A percentile compares a stretch with the other conserved stretches of the same genome.
These are phyloP conservation scores for Galeruca laticollis DNA, from an alignment of 2,888 invertebrate genomes.

Conservation along the genomic window DNA sequence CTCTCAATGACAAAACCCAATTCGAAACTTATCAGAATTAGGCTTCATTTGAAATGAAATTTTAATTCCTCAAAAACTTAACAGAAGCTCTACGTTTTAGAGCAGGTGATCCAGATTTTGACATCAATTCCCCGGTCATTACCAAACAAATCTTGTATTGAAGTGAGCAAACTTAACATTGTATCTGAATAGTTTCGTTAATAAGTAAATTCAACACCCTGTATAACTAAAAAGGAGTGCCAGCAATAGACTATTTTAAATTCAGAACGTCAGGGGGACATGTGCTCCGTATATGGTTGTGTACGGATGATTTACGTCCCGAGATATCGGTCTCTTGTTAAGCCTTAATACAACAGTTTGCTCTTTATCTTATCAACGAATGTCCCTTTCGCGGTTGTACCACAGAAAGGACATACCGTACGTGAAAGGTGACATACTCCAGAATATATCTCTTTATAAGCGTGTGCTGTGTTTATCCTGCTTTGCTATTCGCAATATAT, in stretches of 20 bases:
- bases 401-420: constrained; percentile 33
- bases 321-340: constrained; percentile 66
- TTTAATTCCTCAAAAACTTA: too few species aligned
- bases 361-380: constrained; percentile 63
- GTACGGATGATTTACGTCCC: constrained; percentile 64
- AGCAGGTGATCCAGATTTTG: too few species aligned
- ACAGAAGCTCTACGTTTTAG: too few species aligned
- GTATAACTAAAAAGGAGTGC: constrained; percentile 46
- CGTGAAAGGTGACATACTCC: constrained; percentile 44
- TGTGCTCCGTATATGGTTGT: constrained; percentile 62
- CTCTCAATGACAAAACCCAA: too few species aligned
- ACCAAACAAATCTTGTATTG: too few species aligned
- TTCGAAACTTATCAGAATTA: too few species aligned
- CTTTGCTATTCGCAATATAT: constrained; percentile 8
- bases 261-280: constrained; percentile 55
- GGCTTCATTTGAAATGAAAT: too few species aligned
- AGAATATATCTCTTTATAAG: constrained; percentile 40
- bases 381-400: constrained; percentile 43
- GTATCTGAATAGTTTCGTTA: too few species aligned
- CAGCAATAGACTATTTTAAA: constrained; percentile 53
- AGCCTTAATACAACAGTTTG: constrained; percentile 62
- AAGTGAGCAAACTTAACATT: too few species aligned
- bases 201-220: not conserved
- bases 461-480: constrained; percentile 9
- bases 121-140: too few species aligned